Conservation (phyloP, 1,140 invertebrate species). For the Zaprionus africanus region DNA sequence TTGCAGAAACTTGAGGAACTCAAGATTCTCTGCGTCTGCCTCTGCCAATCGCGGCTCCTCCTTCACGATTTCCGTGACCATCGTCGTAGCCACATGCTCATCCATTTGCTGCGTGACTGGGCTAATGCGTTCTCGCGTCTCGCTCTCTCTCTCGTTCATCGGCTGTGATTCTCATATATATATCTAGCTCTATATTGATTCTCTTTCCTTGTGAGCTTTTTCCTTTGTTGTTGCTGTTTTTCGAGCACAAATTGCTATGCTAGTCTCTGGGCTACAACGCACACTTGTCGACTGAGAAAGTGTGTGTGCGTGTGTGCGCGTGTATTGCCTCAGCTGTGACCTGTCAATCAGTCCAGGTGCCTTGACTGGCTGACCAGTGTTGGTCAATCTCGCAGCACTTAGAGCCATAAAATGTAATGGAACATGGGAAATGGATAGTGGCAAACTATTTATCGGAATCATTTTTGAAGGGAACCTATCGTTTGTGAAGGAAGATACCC, state of each 20-base stretch:
- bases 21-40: conserved; percentile 1
- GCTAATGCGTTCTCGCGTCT: neutral
- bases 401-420: neutral
- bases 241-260: neutral
- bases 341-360: conserved; percentile 8
- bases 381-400: conserved; percentile 1
- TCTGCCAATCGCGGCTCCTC: too few species aligned
- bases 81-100: neutral
- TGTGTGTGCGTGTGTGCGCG: neutral
- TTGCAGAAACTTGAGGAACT: conserved; percentile 30
- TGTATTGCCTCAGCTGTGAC: neutral
- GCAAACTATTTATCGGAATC: neutral
- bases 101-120: neutral
- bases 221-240: neutral
- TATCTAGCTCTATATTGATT: conserved; percentile 2
- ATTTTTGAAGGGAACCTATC: neutral
- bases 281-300: conserved; percentile 13
- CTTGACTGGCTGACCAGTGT: too few species aligned
- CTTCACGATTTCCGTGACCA: neutral
- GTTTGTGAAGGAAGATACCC: neutral
- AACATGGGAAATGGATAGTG: neutral
- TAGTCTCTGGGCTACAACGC: conserved; percentile 13
- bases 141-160: conserved; percentile 6
- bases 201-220: neutral
- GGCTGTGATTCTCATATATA: neutral